Evolutionary conservation across 2,797 vertebrate genomes (phyloP).

Genomic region (Sebastes wilsoni): DNA sequence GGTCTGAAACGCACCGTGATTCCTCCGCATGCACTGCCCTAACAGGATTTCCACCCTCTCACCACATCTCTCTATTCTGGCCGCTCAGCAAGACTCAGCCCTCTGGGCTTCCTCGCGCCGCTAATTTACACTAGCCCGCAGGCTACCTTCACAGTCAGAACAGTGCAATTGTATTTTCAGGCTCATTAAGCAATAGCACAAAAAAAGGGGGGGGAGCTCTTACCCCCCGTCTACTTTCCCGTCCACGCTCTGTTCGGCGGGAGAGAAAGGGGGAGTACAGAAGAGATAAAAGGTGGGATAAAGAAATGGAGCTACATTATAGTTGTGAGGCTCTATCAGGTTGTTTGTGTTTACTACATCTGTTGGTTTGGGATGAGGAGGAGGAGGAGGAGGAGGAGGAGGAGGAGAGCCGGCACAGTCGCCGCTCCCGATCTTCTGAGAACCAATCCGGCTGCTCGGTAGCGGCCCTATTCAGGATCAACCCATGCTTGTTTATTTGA

Average conservation of each 20-base stretch:
- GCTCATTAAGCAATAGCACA: conserved; percentile 85
- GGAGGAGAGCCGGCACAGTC: conserved; percentile 51
- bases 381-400: conserved; percentile 22
- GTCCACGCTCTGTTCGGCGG: conserved; percentile 50
- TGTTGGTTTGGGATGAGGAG: conserved; percentile 40
- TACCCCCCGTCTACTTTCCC: conserved; percentile 67
- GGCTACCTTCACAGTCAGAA: conserved; percentile 85
- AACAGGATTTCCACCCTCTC: conserved; percentile 73
- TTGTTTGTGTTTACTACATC: conserved; percentile 67
- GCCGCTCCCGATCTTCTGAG: conserved; percentile 66
- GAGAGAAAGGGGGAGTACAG: conserved; percentile 21
- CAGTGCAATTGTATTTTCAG: conserved; percentile 88
- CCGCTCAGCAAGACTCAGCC: conserved; percentile 81
- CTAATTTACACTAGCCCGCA: conserved; percentile 85
- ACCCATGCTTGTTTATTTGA: conserved; percentile 86
- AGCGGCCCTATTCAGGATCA: conserved; percentile 67
- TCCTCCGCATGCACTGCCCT: conserved; percentile 62
- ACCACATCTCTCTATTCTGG: conserved; percentile 71
- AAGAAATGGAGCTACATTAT: conserved; percentile 63
- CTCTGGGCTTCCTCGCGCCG: conserved; percentile 81
- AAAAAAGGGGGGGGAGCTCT: conserved; percentile 54
- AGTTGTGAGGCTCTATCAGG: conserved; percentile 52
- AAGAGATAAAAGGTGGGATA: conserved; percentile 43
- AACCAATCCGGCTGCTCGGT: conserved; percentile 77
- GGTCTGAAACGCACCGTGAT: conserved; percentile 54